A percentile compares a stretch with the other conserved stretches of the same genome.
Evolutionary conservation across 2,888 invertebrate species (phyloP).

Genomic region (Heliconius aoede): DNA sequence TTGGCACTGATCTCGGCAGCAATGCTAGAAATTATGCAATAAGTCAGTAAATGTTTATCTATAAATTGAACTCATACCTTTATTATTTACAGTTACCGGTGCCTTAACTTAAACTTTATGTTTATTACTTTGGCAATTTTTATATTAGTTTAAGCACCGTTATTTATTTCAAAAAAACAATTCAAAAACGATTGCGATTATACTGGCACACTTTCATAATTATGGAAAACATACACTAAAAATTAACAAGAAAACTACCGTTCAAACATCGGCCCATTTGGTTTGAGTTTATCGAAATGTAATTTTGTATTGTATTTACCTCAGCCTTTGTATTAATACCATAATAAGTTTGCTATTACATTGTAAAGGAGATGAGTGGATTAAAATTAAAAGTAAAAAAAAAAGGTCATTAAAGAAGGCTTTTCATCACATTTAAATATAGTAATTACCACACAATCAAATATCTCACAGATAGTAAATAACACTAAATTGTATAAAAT

Average conservation of each 20-base stretch:
- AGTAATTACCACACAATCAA: not conserved
- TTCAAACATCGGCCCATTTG: constrained; percentile 19
- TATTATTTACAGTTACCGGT: not conserved
- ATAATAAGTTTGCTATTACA: not conserved
- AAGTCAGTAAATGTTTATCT: constrained; percentile 40
- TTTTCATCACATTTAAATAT: not conserved
- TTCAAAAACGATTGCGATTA: constrained; percentile 22
- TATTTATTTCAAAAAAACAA: constrained; percentile 10
- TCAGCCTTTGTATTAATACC: not conserved
- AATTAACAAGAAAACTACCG: constrained; percentile 29
- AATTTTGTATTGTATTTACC: not conserved
- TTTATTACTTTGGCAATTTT: constrained; percentile 13
- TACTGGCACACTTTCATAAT: constrained; percentile 29
- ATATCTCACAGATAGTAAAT: not conserved
- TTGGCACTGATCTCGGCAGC: constrained; percentile 47
- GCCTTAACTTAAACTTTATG: not conserved
- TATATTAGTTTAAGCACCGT: not conserved
- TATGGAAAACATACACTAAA: constrained; percentile 28
- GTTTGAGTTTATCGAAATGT: not conserved
- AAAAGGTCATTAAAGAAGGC: not conserved
- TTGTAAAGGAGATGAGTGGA: not conserved
- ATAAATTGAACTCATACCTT: not conserved
- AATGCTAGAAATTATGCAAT: constrained; percentile 47
- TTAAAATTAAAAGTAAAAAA: constrained; percentile 42
- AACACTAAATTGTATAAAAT: constrained; percentile 2